Base-by-base conservation (phyloP, 1,140 invertebrate species). In the Steinernema khuongi region DNA sequence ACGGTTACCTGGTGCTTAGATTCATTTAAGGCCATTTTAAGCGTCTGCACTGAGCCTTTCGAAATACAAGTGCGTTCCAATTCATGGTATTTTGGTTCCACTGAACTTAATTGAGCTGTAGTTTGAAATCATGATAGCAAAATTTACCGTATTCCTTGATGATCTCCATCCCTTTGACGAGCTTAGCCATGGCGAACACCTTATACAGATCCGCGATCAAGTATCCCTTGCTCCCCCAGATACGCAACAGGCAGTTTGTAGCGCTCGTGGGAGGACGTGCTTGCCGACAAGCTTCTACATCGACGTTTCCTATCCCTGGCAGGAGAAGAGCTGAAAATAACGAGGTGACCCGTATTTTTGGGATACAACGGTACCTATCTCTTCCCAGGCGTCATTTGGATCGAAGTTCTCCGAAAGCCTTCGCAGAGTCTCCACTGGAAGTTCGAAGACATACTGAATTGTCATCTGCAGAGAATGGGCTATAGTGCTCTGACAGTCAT, bases 161-260 rank as follows among this genome's bases (percentile, higher is more conserved):
- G 26, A 89, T 86, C 36, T 86, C 79, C 89, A 94, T 90, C 1
- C 90, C 90, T 78, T 90, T 88, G 80, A 90, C 90, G 79, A 92
- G 89, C 76, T 90, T 88, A 89, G 93, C 91, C 79, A 85, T 86
- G 28, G 86, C 90, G 1, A 92, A 87, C 26, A 91, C 81, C 1
- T 90, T 86, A 85, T 93, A 93, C 2, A 95, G 85, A 85, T 92
- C 91, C 66, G 90, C 85, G 1, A 92, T 89, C 19, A 90, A 90
- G 78, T 93, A 92, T 86, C 93, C 94, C 71, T 90, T 88, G 78
- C 90, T 89, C 2, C 91, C 91, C 92, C 92, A 94, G 68, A 89
- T 85, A 32, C 87, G 89, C 22, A 95, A 86, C 1, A 95, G 87
- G 79, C 91, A 89, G 79, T 91, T 89, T 0, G 91, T 90, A 0